These are phyloP conservation scores for Drosophila pseudoananassae DNA, from an alignment of 1,140 invertebrate genomes.

Conservation along the genomic window DNA sequence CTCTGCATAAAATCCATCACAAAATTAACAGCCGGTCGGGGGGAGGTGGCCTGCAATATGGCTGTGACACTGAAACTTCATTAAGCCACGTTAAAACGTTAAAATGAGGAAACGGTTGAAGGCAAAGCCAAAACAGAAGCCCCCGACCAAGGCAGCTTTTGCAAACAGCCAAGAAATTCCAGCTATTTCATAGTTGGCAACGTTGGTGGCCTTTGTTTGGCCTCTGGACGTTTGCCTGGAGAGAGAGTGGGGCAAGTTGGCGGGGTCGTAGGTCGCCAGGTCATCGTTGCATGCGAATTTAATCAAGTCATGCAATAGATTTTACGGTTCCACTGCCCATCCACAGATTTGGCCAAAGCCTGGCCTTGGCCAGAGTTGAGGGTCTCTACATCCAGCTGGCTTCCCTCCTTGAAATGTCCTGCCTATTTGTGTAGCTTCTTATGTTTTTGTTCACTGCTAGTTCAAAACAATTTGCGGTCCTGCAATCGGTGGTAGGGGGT, in stretches of 20 bases:
- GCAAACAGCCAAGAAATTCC: slow-evolving; percentile 54
- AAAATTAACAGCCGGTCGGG: slow-evolving; percentile 59
- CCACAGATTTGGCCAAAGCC: slow-evolving; percentile 47
- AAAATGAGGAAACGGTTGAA: slow-evolving; percentile 55
- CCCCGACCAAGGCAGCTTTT: slow-evolving; percentile 10
- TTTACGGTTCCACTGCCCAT: slow-evolving; percentile 71
- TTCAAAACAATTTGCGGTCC: slow-evolving; percentile 72
- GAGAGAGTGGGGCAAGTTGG: background rate
- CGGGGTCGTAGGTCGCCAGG: slow-evolving; percentile 6
- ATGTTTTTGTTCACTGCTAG: slow-evolving; percentile 41
- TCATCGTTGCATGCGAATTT: slow-evolving; percentile 78
- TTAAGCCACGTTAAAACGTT: slow-evolving; percentile 77
- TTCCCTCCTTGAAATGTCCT: slow-evolving; percentile 15
- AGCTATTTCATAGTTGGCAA: slow-evolving; percentile 50
- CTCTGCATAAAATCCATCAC: slow-evolving; percentile 66
- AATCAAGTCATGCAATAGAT: slow-evolving; percentile 84
- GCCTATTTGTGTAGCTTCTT: slow-evolving; percentile 18
- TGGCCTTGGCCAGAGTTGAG: slow-evolving; percentile 31
- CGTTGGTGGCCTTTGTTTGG: slow-evolving; percentile 49
- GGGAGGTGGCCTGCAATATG: slow-evolving; percentile 5
- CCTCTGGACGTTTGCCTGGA: background rate
- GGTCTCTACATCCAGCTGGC: background rate
- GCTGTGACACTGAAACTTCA: slow-evolving; percentile 80
- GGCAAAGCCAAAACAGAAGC: slow-evolving; percentile 26
- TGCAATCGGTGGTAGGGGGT: background rate